Evolutionary conservation across 2,797 vertebrate genomes (phyloP), one percentile per base, ranked within the genome.

Genomic region (Emydoidea blandingii): DNA sequence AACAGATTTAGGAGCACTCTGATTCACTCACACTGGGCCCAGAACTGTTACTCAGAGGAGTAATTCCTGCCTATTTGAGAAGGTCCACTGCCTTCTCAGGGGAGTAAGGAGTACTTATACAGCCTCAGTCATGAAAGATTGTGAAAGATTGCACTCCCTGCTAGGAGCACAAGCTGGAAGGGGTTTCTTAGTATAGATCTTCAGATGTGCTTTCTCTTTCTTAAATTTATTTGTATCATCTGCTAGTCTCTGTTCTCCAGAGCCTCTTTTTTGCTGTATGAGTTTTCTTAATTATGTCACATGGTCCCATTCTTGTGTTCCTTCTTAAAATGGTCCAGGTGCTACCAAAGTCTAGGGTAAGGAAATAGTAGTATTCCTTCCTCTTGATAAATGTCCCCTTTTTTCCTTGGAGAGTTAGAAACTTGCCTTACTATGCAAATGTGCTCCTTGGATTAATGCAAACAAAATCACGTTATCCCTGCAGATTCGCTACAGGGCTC

Each of bases 401-500:
- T 74, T 5, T 1, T 56, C 59, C 62, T 74, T n/a, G 6, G 4
- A n/a, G 10, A 44, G 6, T 41, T 74, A 85, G 16, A 79, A 95
- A 79, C 1, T 0, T 16, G 31, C 82, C 29, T 86, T 84, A 47
- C 72, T 76, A 44, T 15, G 41, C 41, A 76, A 44, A 76, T 25
- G 25, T 47, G 12, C 72, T 76, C 72, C 41, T 76, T 76, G 23
- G 72, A 44, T 76, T 47, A 76, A 47, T 31, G 31, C 12, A 57
- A 44, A 21, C 34, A 21, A 79, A 95, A 50, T 18, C 10, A 79
- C 37, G 21, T 62, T 81, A 76, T 86, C 2, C 0, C 0, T 37
- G 72, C 14, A 56, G 31, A 68, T n/a, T 68, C 19, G 65, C 27
- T 3, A 1, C 0, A 0, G n/a, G 15, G 19, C 23, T 65, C 31